These are phyloP conservation scores for Karalla daura DNA, from an alignment of 2,797 vertebrate species.

Conservation along the genomic window DNA sequence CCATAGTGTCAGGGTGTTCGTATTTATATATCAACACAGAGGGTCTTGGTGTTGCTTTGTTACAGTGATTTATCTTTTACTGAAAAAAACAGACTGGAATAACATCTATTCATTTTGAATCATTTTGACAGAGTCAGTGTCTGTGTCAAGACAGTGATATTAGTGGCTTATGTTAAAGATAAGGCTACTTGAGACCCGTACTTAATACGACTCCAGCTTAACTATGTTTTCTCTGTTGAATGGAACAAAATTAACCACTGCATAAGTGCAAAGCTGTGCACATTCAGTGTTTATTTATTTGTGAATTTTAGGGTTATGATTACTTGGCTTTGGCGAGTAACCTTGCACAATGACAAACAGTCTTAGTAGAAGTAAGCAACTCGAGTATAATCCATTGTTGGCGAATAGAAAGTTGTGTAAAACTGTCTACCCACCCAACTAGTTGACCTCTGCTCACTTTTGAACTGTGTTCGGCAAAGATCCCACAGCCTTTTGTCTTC, in stretches of 20 bases:
- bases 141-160: not conserved
- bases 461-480: not conserved
- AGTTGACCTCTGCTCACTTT: not conserved
- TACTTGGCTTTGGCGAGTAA: too few species aligned
- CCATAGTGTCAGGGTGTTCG: not conserved
- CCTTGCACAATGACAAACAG: too few species aligned
- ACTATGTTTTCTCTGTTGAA: not conserved
- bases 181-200: not conserved
- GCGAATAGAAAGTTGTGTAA: not conserved
- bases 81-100: not conserved
- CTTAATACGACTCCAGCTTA: not conserved
- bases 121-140: not conserved
- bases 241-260: too few species aligned
- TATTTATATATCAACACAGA: not conserved
- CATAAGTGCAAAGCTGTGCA: too few species aligned
- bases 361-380: not conserved
- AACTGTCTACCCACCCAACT: not conserved
- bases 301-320: too few species aligned
- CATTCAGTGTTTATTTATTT: too few species aligned
- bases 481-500: not conserved
- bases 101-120: not conserved
- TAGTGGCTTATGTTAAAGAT: not conserved
- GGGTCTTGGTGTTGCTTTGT: not conserved
- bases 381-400: too few species aligned
- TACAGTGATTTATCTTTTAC: not conserved